Conservation (phyloP, 2,888 invertebrate species). For the Spisula solida region DNA sequence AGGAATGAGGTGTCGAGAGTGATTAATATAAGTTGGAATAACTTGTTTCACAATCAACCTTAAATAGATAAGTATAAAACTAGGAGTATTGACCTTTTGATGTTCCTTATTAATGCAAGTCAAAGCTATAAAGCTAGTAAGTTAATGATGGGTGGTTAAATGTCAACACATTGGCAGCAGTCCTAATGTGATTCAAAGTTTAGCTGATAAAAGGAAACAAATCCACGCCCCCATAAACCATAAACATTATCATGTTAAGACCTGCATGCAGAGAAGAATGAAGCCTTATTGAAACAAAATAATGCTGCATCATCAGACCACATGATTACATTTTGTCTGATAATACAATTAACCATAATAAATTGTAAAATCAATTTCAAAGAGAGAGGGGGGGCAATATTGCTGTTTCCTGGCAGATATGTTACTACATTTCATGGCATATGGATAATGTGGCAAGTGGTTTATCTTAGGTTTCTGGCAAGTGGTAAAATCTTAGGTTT, state of each 20-base stretch:
- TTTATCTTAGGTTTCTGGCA: no score
- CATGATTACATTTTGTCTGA: not conserved
- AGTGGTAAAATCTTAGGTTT: no score
- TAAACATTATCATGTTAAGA: not conserved
- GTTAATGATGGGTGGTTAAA: not conserved
- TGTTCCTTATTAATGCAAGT: not conserved
- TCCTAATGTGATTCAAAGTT: constrained; percentile 19
- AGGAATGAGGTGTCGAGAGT: no score
- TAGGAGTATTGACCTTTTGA: no score
- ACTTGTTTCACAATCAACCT: no score
- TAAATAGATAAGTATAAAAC: no score
- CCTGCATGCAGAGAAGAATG: not conserved
- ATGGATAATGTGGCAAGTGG: no score
- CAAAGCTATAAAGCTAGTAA: not conserved
- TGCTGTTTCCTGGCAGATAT: no score
- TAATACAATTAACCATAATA: not conserved
- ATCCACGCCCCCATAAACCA: constrained; percentile 11
- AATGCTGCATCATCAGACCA: not conserved
- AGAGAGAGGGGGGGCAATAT: no score
- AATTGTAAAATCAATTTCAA: no score
- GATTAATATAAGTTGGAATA: no score
- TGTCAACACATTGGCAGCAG: not conserved
- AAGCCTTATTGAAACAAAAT: not conserved
- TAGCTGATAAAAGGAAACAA: not conserved
- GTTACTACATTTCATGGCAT: no score